Percentiles rank a stretch among this genome's conserved stretches.
These are phyloP conservation scores for Eonycteris spelaea DNA, from an alignment of 2,113 vertebrate genomes.

Conservation along the genomic window DNA sequence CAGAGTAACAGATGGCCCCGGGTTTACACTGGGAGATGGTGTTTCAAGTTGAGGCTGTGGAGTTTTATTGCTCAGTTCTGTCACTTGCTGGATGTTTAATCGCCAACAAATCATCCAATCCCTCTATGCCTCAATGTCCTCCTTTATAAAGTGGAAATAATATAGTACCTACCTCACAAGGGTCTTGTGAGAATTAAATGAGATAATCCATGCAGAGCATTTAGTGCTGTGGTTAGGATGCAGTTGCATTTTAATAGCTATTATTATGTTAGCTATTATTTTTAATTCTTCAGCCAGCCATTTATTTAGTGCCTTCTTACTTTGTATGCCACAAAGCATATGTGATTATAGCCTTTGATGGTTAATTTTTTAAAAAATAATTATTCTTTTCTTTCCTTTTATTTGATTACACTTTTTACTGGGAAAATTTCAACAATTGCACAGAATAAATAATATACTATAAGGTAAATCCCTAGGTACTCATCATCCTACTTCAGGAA, in stretches of 20 bases:
- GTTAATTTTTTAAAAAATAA: background rate
- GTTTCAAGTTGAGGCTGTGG: background rate
- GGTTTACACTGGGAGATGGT: background rate
- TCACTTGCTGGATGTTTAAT: background rate
- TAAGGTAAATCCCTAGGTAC: background rate
- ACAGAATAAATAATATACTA: background rate
- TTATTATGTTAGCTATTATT: background rate
- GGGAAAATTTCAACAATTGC: background rate
- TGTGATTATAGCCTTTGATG: background rate
- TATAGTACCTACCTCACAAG: background rate
- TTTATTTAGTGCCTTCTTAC: background rate
- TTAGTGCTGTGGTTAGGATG: background rate
- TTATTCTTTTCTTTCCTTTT: conserved; percentile 24
- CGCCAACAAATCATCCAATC: background rate
- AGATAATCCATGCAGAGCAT: background rate
- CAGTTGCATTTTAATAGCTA: background rate
- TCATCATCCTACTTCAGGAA: background rate
- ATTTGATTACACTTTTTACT: conserved; percentile 59
- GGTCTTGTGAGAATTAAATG: background rate
- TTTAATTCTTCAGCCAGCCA: background rate
- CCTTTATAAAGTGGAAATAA: background rate
- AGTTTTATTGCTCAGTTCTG: background rate
- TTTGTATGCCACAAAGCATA: background rate
- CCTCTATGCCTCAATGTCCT: background rate
- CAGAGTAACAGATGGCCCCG: background rate